A percentile compares a stretch with the other conserved stretches of the same genome.
These are phyloP conservation scores for Empis stercorea DNA, from an alignment of 2,888 invertebrate genomes.

Conservation along the genomic window DNA sequence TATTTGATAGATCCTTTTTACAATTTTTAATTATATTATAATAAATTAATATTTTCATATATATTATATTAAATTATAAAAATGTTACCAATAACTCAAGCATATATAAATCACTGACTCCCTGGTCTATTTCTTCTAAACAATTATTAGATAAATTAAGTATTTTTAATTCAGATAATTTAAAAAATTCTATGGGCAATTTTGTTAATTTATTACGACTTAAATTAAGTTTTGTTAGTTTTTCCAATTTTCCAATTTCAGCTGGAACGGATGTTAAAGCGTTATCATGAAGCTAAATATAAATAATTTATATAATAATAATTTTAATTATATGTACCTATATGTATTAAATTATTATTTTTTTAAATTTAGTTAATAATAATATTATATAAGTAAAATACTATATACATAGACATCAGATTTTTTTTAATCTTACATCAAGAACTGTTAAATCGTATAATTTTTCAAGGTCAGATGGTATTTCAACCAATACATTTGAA, in stretches of 20 bases:
- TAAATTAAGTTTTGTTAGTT: constrained; percentile 52
- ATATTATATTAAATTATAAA: too few species aligned
- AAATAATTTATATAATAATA: too few species aligned
- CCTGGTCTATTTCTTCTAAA: constrained; percentile 51
- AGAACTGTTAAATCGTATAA: constrained; percentile 54
- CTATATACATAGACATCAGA: too few species aligned
- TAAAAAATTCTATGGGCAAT: constrained; percentile 53
- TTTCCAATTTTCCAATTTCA: constrained; percentile 57
- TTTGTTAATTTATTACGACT: constrained; percentile 52
- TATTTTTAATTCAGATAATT: constrained; percentile 53
- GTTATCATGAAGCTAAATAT: constrained; percentile 84
- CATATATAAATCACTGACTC: constrained; percentile 67
- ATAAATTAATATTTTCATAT: too few species aligned
- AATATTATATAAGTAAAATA: too few species aligned
- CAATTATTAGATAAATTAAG: constrained; percentile 65
- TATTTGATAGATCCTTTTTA: constrained; percentile 76
- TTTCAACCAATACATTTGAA: constrained; percentile 51
- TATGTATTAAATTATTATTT: too few species aligned
- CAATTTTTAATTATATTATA: too few species aligned
- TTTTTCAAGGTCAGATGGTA: constrained; percentile 52
- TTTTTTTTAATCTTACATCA: constrained; percentile 48
- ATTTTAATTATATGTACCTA: too few species aligned
- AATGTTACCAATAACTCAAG: constrained; percentile 61
- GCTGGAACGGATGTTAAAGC: constrained; percentile 55
- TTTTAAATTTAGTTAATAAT: too few species aligned